phyloP scores from a whole-genome alignment of 92 coral and sea anemone species.

The Zoanthus sociatus region DNA sequence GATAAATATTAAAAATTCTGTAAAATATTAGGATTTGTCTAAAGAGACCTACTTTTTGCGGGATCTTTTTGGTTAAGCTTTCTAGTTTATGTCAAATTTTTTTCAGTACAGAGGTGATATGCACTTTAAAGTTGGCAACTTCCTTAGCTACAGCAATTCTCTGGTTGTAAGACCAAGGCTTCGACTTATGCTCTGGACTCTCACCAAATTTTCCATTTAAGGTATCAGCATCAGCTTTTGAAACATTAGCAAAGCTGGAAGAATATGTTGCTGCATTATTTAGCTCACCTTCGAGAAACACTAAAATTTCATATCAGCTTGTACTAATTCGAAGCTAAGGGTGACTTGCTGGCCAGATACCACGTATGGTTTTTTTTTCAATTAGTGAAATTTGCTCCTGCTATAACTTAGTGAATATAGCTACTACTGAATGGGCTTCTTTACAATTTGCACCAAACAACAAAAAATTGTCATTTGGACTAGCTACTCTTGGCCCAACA shows the following conservation, averaged over 20 bases:
- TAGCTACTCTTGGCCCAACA: slow-evolving; percentile 49
- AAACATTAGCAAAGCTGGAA: slow-evolving; percentile 67
- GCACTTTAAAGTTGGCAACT: slow-evolving; percentile 27
- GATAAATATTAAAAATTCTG: too few species aligned
- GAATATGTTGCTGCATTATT: slow-evolving; percentile 59
- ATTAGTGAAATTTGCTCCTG: slow-evolving; percentile 21
- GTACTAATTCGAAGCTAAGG: slow-evolving; percentile 56
- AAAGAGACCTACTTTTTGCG: too few species aligned
- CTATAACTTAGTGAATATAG: slow-evolving; percentile 18
- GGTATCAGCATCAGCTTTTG: slow-evolving; percentile 34
- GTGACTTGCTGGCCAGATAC: slow-evolving; percentile 47
- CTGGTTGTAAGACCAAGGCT: slow-evolving; percentile 31
- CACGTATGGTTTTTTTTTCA: slow-evolving; percentile 21
- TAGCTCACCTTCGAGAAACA: slow-evolving; percentile 65
- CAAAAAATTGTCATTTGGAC: slow-evolving; percentile 50
- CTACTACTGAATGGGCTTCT: slow-evolving; percentile 41
- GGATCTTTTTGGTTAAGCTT: too few species aligned
- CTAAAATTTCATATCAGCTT: slow-evolving; percentile 67
- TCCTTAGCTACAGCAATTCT: slow-evolving; percentile 27
- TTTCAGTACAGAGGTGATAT: too few species aligned
- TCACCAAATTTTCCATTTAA: slow-evolving; percentile 34
- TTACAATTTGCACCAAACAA: slow-evolving; percentile 62
- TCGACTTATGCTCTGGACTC: slow-evolving; percentile 34
- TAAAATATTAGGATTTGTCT: too few species aligned
- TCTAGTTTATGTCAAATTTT: too few species aligned